Evolutionary conservation across 2,888 invertebrate genomes (phyloP).

Genomic region (Lamellibrachia satsuma): DNA sequence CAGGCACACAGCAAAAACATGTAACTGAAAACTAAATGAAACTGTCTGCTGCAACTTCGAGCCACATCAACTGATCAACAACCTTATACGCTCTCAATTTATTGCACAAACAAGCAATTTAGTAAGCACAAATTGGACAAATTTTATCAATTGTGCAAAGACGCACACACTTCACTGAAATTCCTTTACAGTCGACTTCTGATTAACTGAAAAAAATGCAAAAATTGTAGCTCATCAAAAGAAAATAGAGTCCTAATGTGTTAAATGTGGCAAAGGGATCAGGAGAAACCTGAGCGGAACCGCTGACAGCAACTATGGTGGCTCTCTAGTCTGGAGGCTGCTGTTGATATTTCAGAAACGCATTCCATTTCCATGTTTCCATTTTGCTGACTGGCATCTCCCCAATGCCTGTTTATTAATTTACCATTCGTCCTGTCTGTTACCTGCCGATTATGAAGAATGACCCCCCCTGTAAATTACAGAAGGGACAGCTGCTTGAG

Average conservation of each 20-base stretch:
- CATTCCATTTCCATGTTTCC: slow-evolving; percentile 1
- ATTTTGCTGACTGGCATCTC: background rate
- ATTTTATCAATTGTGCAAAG: background rate
- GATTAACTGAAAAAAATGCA: background rate
- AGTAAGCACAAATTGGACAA: background rate
- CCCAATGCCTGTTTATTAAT: slow-evolving; percentile 17
- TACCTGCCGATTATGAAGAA: slow-evolving; percentile 12
- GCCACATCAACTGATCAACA: background rate
- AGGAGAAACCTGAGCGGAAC: background rate
- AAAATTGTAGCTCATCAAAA: background rate
- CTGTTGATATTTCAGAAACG: background rate
- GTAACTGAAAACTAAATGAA: background rate
- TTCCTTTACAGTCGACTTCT: background rate
- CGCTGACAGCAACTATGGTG: background rate
- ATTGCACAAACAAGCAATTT: background rate
- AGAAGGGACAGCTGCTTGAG: background rate
- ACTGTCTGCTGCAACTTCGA: background rate
- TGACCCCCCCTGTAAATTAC: background rate
- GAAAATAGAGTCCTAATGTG: slow-evolving; percentile 4
- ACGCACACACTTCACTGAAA: background rate
- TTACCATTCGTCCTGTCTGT: slow-evolving; percentile 12
- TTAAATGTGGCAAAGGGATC: background rate
- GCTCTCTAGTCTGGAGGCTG: background rate
- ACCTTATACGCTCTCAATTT: background rate
- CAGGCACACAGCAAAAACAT: background rate